Evolutionary conservation across 2,113 vertebrate genomes (phyloP).

Genomic region (Melanocharis versteri): DNA sequence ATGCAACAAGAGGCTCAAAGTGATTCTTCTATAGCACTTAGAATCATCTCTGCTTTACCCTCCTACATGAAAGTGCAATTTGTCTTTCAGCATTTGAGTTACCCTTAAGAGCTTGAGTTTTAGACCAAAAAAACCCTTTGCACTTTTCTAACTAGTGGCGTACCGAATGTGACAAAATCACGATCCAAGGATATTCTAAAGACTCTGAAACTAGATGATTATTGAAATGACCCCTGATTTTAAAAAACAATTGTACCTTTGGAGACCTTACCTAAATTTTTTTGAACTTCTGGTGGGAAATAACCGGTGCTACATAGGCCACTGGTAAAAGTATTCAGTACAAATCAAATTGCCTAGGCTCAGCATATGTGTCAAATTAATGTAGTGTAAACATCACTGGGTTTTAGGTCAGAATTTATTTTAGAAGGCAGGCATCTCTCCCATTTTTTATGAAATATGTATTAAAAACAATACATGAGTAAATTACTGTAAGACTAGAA

Average conservation of each 20-base stretch:
- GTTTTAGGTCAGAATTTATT: not conserved
- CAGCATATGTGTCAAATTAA: not conserved
- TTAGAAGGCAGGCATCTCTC: not conserved
- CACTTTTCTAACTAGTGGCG: not conserved
- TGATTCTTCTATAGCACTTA: not conserved
- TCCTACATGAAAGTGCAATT: not conserved
- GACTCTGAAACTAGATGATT: not conserved
- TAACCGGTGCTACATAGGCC: fast-evolving
- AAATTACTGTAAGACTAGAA: not conserved
- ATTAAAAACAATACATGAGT: not conserved
- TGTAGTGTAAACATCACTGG: not conserved
- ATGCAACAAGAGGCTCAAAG: not conserved
- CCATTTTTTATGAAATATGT: not conserved
- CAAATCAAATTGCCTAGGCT: not conserved
- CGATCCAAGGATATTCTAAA: not conserved
- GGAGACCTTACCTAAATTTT: not conserved
- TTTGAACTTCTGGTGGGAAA: not conserved
- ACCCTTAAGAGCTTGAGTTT: not conserved
- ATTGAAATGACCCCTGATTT: not conserved
- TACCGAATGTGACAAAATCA: not conserved
- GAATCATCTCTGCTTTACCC: not conserved
- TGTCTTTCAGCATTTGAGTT: not conserved
- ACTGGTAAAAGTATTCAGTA: not conserved
- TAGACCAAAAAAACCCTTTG: not conserved
- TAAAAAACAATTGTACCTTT: not conserved